Evolutionary conservation across 2,113 vertebrate genomes (phyloP).

Genomic region (Microcebus jonahi): DNA sequence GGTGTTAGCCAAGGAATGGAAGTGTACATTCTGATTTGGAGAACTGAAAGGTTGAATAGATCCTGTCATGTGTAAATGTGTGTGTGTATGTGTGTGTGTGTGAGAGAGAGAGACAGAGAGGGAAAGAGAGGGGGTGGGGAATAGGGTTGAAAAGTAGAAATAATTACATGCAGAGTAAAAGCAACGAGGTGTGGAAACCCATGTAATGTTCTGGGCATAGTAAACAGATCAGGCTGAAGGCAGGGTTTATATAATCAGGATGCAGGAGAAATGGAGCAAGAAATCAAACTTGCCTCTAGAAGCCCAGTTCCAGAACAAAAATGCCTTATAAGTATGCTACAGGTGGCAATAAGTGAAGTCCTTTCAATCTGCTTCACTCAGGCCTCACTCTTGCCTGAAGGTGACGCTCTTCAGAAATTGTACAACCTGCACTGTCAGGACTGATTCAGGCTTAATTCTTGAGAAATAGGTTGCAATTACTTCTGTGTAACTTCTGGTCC

Average conservation of each 20-base stretch:
- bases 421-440: not conserved
- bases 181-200: not conserved
- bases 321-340: not conserved
- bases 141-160: not conserved
- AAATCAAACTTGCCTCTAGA: not conserved
- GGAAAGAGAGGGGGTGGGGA: no score
- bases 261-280: not conserved
- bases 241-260: not conserved
- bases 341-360: not conserved
- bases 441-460: not conserved
- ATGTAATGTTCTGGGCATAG: not conserved
- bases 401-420: not conserved
- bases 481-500: not conserved
- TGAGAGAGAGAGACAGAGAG: no score
- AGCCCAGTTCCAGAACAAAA: not conserved
- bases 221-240: not conserved
- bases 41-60: not conserved
- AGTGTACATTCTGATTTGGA: not conserved
- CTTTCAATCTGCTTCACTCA: not conserved
- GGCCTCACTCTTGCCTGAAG: not conserved
- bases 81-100: not conserved
- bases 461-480: not conserved
- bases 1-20: not conserved
- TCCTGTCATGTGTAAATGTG: not conserved
- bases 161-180: not conserved